These are phyloP conservation scores for Gadus chalcogrammus DNA, from an alignment of 2,113 vertebrate genomes.

Conservation along the genomic window DNA sequence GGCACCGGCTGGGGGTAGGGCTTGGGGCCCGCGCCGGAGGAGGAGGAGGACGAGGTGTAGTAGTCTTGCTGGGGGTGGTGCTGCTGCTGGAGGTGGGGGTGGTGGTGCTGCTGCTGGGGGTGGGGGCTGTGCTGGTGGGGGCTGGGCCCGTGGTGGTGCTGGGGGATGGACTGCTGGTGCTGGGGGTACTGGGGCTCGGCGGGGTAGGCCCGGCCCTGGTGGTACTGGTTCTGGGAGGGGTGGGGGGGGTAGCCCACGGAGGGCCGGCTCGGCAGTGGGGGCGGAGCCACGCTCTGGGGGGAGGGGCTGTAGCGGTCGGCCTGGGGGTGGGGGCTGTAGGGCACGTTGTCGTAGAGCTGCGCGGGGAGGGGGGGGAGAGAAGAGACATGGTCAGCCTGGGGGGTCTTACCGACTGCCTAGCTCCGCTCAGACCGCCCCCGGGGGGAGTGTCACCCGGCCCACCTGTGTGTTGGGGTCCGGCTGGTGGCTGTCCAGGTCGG, in stretches of 20 bases:
- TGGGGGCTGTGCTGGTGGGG: slow-evolving; percentile 25
- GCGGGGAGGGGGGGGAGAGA: not conserved
- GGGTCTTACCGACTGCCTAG: not conserved
- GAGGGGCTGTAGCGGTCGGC: slow-evolving; percentile 68
- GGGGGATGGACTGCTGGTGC: slow-evolving; percentile 36
- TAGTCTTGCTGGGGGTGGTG: slow-evolving; percentile 67
- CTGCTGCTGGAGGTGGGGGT: slow-evolving; percentile 24
- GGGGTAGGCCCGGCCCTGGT: slow-evolving; percentile 24
- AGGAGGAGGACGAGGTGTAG: slow-evolving; percentile 42
- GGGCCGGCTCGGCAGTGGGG: slow-evolving; percentile 51
- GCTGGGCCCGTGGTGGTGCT: slow-evolving; percentile 19
- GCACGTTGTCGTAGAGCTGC: slow-evolving; percentile 79
- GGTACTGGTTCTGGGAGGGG: slow-evolving; percentile 36
- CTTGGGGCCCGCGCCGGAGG: slow-evolving; percentile 48
- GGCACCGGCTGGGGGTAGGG: slow-evolving; percentile 80
- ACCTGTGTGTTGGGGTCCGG: slow-evolving; percentile 74
- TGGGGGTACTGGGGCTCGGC: slow-evolving; percentile 29
- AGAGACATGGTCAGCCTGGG: not conserved
- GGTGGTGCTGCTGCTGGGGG: slow-evolving; percentile 44
- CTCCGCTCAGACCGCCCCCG: too few relatives aligned
- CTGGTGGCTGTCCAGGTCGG: slow-evolving; percentile 79
- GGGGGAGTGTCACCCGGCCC: not conserved
- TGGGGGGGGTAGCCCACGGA: slow-evolving; percentile 55
- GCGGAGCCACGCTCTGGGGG: slow-evolving; percentile 39
- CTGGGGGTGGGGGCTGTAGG: slow-evolving; percentile 74